A percentile compares a stretch with the other conserved stretches of the same genome.
These are phyloP conservation scores for Halesus radiatus DNA, from an alignment of 1,140 invertebrate genomes.

Conservation along the genomic window DNA sequence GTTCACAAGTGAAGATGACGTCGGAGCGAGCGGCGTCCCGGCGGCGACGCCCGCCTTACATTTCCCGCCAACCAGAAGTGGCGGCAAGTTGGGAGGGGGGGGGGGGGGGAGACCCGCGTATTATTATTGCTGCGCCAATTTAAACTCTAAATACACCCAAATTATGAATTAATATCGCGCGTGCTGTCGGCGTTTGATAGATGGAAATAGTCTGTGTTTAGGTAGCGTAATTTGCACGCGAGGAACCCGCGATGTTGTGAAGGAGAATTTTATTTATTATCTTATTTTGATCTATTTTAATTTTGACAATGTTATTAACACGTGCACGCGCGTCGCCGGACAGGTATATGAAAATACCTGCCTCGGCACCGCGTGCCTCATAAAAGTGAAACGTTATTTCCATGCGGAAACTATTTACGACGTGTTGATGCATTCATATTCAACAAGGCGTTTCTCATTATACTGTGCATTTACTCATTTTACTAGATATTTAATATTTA, in stretches of 20 bases:
- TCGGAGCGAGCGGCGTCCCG: constrained; percentile 9
- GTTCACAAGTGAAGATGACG: constrained; percentile 28
- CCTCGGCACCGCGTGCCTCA: too few relatives aligned
- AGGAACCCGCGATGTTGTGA: constrained; percentile 21
- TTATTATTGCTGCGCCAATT: constrained; percentile 11
- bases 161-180: constrained; percentile 46
- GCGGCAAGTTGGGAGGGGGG: not conserved
- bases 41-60: constrained; percentile 23
- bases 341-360: too few relatives aligned
- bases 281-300: not conserved
- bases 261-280: constrained; percentile 12
- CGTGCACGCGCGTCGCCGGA: too few relatives aligned
- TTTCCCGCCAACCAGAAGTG: constrained; percentile 40
- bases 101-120: not conserved
- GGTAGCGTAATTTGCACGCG: constrained; percentile 48
- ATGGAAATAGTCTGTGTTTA: constrained; percentile 58
- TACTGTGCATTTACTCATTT: too few relatives aligned
- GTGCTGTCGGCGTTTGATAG: constrained; percentile 49
- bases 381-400: too few relatives aligned
- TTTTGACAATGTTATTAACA: too few relatives aligned
- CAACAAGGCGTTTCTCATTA: too few relatives aligned
- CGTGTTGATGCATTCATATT: too few relatives aligned
- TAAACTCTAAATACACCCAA: constrained; percentile 30
- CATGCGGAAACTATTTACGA: too few relatives aligned
- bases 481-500: too few relatives aligned